Percentiles rank a stretch among this genome's conserved stretches.
Conservation (phyloP, 1,140 invertebrate genomes). For the Zaprionus kolodkinae region DNA sequence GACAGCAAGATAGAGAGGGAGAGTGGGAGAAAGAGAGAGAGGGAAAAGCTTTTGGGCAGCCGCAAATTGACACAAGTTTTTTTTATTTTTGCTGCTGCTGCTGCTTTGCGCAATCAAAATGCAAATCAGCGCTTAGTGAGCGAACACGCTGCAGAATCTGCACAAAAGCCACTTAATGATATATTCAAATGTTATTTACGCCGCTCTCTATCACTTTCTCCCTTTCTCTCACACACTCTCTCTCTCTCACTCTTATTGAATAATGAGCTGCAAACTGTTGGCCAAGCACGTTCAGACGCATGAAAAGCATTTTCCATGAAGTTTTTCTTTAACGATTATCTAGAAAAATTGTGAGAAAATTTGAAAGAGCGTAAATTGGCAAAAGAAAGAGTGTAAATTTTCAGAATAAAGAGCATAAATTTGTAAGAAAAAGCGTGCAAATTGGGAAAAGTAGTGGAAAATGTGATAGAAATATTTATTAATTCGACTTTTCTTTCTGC, state of each 20-base stretch:
- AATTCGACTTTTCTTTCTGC: background rate
- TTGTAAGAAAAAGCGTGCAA: too few relatives aligned
- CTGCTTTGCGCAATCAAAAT: conserved; percentile 47
- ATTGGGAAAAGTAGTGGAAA: too few relatives aligned
- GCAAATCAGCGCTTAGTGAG: conserved; percentile 42
- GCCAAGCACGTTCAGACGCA: background rate
- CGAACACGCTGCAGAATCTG: background rate
- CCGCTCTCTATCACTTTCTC: background rate
- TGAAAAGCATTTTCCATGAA: background rate
- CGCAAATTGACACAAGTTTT: conserved; percentile 50
- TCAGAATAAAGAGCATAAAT: too few relatives aligned
- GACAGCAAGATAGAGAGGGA: background rate
- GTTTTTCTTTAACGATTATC: background rate
- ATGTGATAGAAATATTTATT: background rate
- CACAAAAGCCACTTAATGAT: conserved; percentile 32
- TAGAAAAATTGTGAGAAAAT: background rate
- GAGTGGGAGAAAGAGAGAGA: background rate
- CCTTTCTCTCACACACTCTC: background rate
- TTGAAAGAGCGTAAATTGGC: too few relatives aligned
- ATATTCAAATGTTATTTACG: conserved; percentile 31
- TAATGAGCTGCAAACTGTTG: conserved; percentile 5
- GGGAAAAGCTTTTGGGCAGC: conserved; percentile 12
- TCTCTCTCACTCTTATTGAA: background rate
- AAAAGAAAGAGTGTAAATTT: too few relatives aligned
- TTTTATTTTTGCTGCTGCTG: background rate